These are phyloP conservation scores for Elaeidobius kamerunicus DNA, from an alignment of 2,888 invertebrate genomes.

Conservation along the genomic window DNA sequence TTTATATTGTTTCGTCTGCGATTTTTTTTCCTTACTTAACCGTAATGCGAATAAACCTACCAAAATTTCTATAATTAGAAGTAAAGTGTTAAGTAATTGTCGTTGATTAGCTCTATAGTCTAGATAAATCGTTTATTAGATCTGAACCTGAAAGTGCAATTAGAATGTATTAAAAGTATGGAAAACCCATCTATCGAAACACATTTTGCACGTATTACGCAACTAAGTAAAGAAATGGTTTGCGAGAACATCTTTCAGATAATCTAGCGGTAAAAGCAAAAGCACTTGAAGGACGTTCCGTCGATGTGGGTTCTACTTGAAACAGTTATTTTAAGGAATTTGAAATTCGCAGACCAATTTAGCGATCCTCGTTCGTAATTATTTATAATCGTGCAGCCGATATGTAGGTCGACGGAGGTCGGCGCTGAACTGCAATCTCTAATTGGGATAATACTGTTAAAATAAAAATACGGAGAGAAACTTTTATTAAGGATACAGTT, in stretches of 20 bases:
- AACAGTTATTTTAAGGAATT: constrained; percentile 19
- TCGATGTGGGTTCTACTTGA: constrained; percentile 7
- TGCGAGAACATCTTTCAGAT: not conserved
- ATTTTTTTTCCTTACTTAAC: too few relatives aligned
- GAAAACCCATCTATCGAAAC: not conserved
- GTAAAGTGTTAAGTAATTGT: too few relatives aligned
- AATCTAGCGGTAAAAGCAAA: constrained; percentile 16
- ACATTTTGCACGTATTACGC: not conserved
- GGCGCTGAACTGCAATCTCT: constrained; percentile 1
- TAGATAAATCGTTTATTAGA: too few relatives aligned
- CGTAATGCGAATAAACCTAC: too few relatives aligned
- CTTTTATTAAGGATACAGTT: too few relatives aligned
- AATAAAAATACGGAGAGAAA: too few relatives aligned
- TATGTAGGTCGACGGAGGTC: constrained; percentile 7
- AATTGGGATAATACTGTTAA: too few relatives aligned
- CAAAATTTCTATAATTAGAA: too few relatives aligned
- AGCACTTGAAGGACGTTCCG: constrained; percentile 14
- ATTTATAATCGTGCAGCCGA: constrained; percentile 4
- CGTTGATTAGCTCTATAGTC: too few relatives aligned
- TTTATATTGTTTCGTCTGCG: too few relatives aligned
- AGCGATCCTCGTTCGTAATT: constrained; percentile 10
- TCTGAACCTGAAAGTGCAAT: too few relatives aligned
- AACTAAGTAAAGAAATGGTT: too few relatives aligned
- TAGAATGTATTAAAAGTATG: not conserved
- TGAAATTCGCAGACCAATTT: constrained; percentile 13